Evolutionary conservation across 2,113 vertebrate species (phyloP).

Genomic region (Circaetus gallicus): DNA sequence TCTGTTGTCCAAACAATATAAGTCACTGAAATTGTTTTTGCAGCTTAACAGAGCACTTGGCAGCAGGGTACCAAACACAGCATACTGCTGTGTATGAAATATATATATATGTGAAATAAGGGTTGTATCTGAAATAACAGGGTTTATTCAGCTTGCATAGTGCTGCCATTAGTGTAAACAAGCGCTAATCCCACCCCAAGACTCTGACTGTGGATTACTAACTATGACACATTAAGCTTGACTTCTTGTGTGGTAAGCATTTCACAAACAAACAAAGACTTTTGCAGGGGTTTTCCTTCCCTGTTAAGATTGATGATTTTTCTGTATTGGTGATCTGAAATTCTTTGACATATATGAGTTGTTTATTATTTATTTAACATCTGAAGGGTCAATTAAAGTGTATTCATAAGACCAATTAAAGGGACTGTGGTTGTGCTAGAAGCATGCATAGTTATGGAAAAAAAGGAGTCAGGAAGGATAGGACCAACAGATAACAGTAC

Average conservation of each 20-base stretch:
- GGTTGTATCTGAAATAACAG: neutral
- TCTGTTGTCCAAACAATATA: constrained; percentile 37
- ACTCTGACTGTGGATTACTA: neutral
- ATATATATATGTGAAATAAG: neutral
- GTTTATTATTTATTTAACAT: neutral
- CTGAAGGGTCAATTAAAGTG: neutral
- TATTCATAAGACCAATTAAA: neutral
- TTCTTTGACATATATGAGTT: neutral
- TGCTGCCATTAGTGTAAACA: neutral
- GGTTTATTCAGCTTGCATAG: neutral
- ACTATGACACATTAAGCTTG: neutral
- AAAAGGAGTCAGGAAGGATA: neutral
- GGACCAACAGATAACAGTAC: neutral
- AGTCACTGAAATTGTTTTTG: constrained; percentile 58
- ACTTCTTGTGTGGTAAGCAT: neutral
- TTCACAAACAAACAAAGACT: neutral
- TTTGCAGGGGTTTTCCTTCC: neutral
- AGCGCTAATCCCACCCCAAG: neutral
- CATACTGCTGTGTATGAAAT: neutral
- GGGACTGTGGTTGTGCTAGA: neutral
- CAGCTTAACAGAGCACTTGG: neutral
- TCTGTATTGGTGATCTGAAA: neutral
- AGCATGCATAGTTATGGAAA: neutral
- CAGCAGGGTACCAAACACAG: neutral
- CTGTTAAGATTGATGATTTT: neutral